Percentiles rank a stretch among this genome's conserved stretches.
Evolutionary conservation across 1,140 invertebrate species (phyloP).

Genomic region (Tetranychus cinnabarinus): DNA sequence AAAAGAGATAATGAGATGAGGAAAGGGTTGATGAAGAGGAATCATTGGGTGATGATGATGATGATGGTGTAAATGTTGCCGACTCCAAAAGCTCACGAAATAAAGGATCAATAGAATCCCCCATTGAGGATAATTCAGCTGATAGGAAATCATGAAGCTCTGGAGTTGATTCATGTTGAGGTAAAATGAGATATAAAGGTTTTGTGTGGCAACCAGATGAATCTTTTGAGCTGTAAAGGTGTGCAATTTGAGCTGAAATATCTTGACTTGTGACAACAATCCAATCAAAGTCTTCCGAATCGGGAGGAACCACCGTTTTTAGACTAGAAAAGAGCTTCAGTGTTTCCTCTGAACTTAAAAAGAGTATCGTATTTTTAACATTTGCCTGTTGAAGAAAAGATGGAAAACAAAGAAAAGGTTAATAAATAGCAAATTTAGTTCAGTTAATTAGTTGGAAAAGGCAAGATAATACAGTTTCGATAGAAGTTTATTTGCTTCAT

Average conservation of each 20-base stretch:
- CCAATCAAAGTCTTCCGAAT: neutral
- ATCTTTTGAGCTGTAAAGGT: neutral
- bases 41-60: too few species aligned
- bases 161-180: neutral
- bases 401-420: neutral
- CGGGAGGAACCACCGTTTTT: neutral
- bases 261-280: neutral
- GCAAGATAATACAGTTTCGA: neutral
- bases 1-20: neutral
- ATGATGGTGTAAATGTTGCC: neutral
- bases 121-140: neutral
- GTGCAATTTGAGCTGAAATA: neutral
- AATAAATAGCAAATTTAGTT: neutral
- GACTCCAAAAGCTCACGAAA: neutral
- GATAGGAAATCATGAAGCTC: neutral
- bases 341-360: neutral
- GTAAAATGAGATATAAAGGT: neutral
- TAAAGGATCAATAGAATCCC: neutral
- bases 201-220: neutral
- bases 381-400: neutral
- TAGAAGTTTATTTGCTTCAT: too few species aligned
- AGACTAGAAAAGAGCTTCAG: neutral
- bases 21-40: neutral
- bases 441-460: neutral
- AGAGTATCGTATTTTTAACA: conserved; percentile 1